Base-by-base conservation (phyloP, 2,888 invertebrate species). In the Drosophila greeni region DNA sequence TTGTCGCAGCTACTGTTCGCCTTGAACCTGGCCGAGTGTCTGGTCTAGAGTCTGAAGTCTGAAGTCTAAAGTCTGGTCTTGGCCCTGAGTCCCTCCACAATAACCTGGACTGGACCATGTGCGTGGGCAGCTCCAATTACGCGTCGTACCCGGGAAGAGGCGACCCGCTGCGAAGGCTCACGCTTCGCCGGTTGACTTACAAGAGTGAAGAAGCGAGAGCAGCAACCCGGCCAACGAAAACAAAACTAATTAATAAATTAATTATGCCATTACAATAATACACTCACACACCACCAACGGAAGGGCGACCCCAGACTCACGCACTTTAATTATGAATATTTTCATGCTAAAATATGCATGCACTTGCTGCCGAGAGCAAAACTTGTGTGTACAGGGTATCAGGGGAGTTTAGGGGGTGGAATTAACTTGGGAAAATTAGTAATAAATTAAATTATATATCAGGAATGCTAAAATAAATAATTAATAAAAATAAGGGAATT, bases 201-300 rank as follows among this genome's bases (percentile, higher is more conserved):
- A 67, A 48, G 65, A 65, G 42, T 34, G 66, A 48, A 45, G 36
- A 52, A 45, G 53, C 54, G 52, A 23, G 51, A 49, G 39, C 47
- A 37, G 48, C 54, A 36, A 47, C 49, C 55, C 47, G 48, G 34
- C 58, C 52, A 69, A 73, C 62, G 40, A 57, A 61, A 68, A 54
- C 39, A 70, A 82, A 85, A 76, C 84, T 82, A 86, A 85, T 85
- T 82, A 82, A 82, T 82, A 83, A 84, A 84, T 85, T 85, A 82
- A 84, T 85, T 84, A 85, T 81, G 79, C 79, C 73, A 82, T 83
- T 82, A 84, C 69, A 82, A 76, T 71, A 83, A 76, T 72, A 64
- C 29, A 60, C 54, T 67, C 49, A 58, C 52, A 51, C 37, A 16
- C 42, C 43, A 31, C 29, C n/a, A 20, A 7, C 12, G 16, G 26